Conservation (phyloP, 2,113 vertebrate species). For the Podocnemis expansa region DNA sequence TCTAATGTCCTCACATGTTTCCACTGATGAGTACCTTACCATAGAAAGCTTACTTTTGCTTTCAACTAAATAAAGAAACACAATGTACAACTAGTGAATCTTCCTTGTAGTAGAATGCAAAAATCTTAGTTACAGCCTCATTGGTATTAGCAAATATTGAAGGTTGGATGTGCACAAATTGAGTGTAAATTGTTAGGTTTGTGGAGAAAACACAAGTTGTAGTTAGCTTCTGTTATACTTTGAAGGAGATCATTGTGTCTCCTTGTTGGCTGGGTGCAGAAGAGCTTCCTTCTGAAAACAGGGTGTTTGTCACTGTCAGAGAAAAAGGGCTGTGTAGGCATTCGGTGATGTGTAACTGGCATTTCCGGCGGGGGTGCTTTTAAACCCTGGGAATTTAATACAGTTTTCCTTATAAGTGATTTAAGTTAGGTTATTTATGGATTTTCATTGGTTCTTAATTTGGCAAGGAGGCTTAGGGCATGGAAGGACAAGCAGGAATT, state of each 20-base stretch:
- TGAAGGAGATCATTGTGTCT: slow-evolving; percentile 18
- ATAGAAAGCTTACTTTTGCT: slow-evolving; percentile 47
- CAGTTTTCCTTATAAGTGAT: too few species aligned
- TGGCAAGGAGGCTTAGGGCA: background rate
- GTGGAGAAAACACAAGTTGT: background rate
- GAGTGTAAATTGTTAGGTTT: background rate
- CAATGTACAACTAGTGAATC: slow-evolving; percentile 38
- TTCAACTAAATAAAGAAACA: slow-evolving; percentile 55
- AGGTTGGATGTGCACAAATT: slow-evolving; percentile 5
- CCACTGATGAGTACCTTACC: background rate
- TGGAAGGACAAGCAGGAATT: background rate
- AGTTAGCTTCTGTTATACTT: slow-evolving; percentile 44
- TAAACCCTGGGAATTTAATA: slow-evolving; percentile 4
- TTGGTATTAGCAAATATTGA: slow-evolving; percentile 25
- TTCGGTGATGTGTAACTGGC: background rate
- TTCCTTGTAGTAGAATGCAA: slow-evolving; percentile 50
- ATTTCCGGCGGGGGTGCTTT: too few species aligned
- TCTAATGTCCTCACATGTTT: slow-evolving; percentile 48
- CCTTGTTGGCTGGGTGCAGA: slow-evolving; percentile 38
- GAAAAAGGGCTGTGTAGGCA: background rate
- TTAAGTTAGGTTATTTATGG: background rate
- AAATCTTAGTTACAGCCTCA: slow-evolving; percentile 43
- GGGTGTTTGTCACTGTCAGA: background rate
- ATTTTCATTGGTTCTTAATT: background rate
- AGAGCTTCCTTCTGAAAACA: slow-evolving; percentile 43